A percentile compares a stretch with the other conserved stretches of the same genome.
phyloP scores from a whole-genome alignment of 2,113 vertebrate species.

The Megaceryle torquata region DNA sequence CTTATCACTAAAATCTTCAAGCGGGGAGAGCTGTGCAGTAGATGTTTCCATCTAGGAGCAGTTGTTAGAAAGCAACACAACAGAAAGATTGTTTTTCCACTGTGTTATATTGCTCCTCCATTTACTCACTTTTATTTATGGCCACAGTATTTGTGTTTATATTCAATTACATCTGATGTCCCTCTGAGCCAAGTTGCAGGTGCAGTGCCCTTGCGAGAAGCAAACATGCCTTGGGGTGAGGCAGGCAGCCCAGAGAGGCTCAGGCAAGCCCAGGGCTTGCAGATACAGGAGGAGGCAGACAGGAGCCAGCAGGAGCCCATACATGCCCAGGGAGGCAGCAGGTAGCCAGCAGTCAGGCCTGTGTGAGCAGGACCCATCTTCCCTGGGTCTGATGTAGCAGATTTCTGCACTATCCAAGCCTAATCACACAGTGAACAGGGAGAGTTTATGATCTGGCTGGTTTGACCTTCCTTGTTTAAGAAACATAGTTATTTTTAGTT shows the following conservation, averaged over 20 bases:
- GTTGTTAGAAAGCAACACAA: rapidly evolving
- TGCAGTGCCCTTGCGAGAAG: rapidly evolving
- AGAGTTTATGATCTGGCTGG: not conserved
- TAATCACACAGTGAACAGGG: not conserved
- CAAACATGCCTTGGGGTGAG: not conserved
- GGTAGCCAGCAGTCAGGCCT: not conserved
- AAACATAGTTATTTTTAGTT: not conserved
- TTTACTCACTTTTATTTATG: not conserved
- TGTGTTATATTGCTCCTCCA: rapidly evolving
- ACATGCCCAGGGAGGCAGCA: rapidly evolving
- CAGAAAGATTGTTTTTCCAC: not conserved
- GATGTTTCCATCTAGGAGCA: rapidly evolving
- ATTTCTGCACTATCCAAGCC: not conserved
- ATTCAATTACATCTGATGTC: not conserved
- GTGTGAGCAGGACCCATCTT: not conserved
- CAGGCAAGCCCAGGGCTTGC: not conserved
- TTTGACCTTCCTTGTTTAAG: not conserved
- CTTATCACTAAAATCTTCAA: not conserved
- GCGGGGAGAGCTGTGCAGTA: not conserved
- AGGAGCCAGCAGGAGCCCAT: not conserved
- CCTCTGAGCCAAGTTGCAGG: not conserved
- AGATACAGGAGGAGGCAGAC: not conserved
- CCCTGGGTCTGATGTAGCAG: not conserved
- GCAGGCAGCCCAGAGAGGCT: not conserved
- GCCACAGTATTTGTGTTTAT: rapidly evolving